Evolutionary conservation across 2,113 vertebrate species (phyloP).

Genomic region (Psophia crepitans): DNA sequence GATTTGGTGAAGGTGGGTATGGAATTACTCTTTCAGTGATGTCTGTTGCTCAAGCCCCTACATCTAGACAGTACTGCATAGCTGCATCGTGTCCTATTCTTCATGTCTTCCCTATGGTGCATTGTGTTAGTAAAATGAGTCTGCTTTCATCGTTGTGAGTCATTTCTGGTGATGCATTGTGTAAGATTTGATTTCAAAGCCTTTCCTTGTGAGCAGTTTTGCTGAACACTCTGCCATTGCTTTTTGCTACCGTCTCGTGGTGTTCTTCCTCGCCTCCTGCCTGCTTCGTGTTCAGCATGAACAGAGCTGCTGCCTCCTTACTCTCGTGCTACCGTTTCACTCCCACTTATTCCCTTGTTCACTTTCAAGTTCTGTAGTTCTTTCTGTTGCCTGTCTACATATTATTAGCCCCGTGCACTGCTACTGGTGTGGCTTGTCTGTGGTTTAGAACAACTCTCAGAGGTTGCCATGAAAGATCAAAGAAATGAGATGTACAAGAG

Average conservation of each 20-base stretch:
- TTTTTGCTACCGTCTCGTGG: not conserved
- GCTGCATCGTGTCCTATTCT: not conserved
- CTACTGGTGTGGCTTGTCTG: not conserved
- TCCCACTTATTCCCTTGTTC: not conserved
- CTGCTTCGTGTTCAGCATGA: not conserved
- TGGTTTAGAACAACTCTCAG: not conserved
- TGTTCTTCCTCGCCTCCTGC: not conserved
- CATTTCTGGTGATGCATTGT: not conserved
- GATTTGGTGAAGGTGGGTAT: slow-evolving; percentile 92
- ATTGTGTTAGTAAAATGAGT: not conserved
- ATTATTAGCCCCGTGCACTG: not conserved
- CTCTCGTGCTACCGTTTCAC: not conserved
- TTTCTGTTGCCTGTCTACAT: not conserved
- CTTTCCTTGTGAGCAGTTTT: not conserved
- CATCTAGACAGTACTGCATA: not conserved
- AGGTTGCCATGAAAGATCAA: not conserved
- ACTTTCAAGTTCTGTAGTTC: not conserved
- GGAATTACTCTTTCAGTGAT: slow-evolving; percentile 45
- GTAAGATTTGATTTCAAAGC: not conserved
- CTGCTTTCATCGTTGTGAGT: not conserved
- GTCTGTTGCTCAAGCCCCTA: not conserved
- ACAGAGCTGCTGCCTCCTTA: not conserved
- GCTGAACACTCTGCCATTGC: not conserved
- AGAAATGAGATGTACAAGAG: not conserved
- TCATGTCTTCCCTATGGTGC: not conserved